Base-by-base conservation (phyloP, 2,113 vertebrate species). In the Thomomys bottae region DNA sequence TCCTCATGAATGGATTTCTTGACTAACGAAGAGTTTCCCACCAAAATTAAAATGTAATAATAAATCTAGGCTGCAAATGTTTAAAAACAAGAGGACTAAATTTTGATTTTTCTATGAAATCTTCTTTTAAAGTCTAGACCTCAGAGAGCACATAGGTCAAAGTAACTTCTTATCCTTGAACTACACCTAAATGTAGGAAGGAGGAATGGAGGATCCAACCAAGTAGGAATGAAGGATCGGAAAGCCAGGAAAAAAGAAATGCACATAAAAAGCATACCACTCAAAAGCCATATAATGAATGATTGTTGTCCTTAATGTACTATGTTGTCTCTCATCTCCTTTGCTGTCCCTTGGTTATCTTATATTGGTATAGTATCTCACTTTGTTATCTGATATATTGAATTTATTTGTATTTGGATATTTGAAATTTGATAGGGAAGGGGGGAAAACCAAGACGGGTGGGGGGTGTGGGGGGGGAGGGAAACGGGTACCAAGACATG, bases 21-120 rank as follows among this genome's bases (percentile, higher is more conserved):
- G 80, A 94, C 92, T 72, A 81, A 26, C 57, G 70, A 81, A 93
- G 9, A 38, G 21, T 21, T 68, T 38, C 0, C 14, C 76, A 90
- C 15, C 77, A 90, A 95, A 87, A 95, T 72, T 83, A 82, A 95
- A 28, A 88, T 42, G 88, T 90, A 94, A 71, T 1, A 93, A 59
- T 91, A 87, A 93, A 84, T 59, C 91, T 95, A 77, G 21, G 59
- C 26, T 54, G 12, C 2, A 76, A 64, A 24, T 80, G 72, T 42
- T 89, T 88, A 93, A 89, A 95, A 97, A 92, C 26, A 64, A 84
- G 45, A 57, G 15, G 42, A 40, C 70, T 80, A 80, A 92, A 91
- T 71, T 96, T 96, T 88, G 82, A 94, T 82, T 68, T 94, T 57
- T 49, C n/a, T 23, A 26, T 54, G 40, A 80, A 88, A 77, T 92